Percentiles rank a stretch among this genome's conserved stretches.
Evolutionary conservation across 2,113 vertebrate species (phyloP).

Genomic region (Phalacrocorax aristotelis): DNA sequence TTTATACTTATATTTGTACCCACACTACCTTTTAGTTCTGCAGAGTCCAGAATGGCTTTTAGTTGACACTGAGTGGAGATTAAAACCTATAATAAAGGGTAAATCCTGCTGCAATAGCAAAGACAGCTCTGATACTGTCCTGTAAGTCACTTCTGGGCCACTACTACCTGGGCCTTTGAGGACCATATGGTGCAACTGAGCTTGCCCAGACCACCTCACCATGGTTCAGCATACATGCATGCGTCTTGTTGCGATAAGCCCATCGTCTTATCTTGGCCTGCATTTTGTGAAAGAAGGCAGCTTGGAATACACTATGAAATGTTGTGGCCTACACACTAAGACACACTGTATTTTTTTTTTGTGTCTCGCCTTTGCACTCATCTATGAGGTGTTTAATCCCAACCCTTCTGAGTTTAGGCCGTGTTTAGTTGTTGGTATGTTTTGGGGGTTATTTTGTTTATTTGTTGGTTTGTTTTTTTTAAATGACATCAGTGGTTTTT

Average conservation of each 20-base stretch:
- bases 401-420: background rate
- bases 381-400: background rate
- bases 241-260: background rate
- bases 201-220: background rate
- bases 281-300: background rate
- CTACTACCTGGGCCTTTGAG: background rate
- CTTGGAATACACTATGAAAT: background rate
- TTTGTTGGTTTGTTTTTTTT: background rate
- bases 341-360: background rate
- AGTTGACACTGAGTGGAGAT: background rate
- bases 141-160: background rate
- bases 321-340: background rate
- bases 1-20: background rate
- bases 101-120: background rate
- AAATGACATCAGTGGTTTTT: background rate
- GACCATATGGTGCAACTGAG: background rate
- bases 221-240: rapidly evolving
- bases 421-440: background rate
- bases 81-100: background rate
- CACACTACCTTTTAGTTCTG: background rate
- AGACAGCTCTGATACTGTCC: background rate
- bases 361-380: background rate
- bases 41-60: background rate
- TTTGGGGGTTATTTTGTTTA: too few relatives aligned
- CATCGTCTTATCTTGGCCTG: background rate